phyloP scores from a whole-genome alignment of 1,140 invertebrate species.

The Cephus cinctus region DNA sequence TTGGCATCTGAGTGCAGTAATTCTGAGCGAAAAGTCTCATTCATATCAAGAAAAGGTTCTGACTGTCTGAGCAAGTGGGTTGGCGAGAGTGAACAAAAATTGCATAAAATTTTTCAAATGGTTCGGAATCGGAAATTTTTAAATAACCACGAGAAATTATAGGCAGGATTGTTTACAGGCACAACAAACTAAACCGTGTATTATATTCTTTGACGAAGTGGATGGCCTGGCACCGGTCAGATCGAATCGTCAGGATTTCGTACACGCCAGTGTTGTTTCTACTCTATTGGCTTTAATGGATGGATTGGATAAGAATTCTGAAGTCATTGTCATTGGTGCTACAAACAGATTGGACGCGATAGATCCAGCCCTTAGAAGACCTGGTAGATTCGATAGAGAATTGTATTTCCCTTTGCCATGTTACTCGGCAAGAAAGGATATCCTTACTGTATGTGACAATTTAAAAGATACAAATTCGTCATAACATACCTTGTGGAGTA shows the following conservation, averaged over 20 bases:
- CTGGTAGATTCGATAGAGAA: conserved; percentile 66
- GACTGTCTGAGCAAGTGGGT: conserved; percentile 60
- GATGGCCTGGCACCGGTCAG: conserved; percentile 70
- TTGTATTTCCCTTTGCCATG: conserved; percentile 53
- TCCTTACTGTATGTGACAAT: conserved; percentile 65
- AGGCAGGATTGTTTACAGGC: conserved; percentile 57
- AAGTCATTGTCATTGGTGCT: conserved; percentile 74
- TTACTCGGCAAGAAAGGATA: conserved; percentile 47
- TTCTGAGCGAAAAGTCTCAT: conserved; percentile 55
- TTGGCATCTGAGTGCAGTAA: conserved; percentile 56
- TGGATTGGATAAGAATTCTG: conserved; percentile 62
- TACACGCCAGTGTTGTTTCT: conserved; percentile 60
- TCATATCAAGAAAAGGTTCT: conserved; percentile 58
- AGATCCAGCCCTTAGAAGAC: conserved; percentile 71
- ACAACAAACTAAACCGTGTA: conserved; percentile 68
- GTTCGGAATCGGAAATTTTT: conserved; percentile 28
- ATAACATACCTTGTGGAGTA: no score
- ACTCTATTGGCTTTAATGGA: conserved; percentile 75
- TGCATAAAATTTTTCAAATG: conserved; percentile 54
- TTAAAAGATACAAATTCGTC: no score
- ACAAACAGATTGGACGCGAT: conserved; percentile 73
- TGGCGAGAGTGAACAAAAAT: conserved; percentile 58
- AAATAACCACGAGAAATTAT: conserved; percentile 23
- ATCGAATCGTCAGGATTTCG: conserved; percentile 66
- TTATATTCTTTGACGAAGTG: conserved; percentile 78